Conservation (phyloP, 2,888 invertebrate species). For the Oxyteleia sp. region DNA sequence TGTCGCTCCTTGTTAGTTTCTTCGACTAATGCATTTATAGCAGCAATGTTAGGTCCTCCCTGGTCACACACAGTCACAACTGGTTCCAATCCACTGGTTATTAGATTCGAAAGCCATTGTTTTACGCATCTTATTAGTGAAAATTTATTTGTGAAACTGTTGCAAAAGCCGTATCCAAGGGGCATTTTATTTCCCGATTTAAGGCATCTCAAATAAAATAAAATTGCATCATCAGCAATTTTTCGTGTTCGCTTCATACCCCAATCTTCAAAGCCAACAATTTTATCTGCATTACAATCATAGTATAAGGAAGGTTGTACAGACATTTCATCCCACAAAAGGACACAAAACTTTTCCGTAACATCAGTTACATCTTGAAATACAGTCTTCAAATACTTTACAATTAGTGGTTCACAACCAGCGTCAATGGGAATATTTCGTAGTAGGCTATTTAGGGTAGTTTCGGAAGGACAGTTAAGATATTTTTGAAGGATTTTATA, state of each 20-base stretch:
- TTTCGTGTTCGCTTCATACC: neutral
- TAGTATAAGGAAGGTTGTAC: neutral
- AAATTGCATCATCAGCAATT: neutral
- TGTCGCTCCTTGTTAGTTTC: neutral
- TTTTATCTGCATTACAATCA: neutral
- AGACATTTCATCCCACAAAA: constrained; percentile 2
- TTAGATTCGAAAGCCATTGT: too few relatives aligned
- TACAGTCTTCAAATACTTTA: too few relatives aligned
- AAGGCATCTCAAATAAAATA: neutral
- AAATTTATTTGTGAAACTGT: too few relatives aligned
- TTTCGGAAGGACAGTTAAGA: too few relatives aligned
- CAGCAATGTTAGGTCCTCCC: neutral
- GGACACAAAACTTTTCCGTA: neutral
- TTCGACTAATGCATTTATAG: neutral
- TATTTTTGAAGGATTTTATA: too few relatives aligned
- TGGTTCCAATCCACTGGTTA: too few relatives aligned
- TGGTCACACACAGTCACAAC: too few relatives aligned
- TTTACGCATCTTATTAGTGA: too few relatives aligned
- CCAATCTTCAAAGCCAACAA: constrained; percentile 1
- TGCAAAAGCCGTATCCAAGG: neutral
- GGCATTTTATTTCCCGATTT: too few relatives aligned
- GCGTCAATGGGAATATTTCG: too few relatives aligned
- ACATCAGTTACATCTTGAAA: neutral
- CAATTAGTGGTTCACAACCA: too few relatives aligned
- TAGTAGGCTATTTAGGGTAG: too few relatives aligned